Percentiles rank a stretch among this genome's conserved stretches.
Evolutionary conservation across 2,113 vertebrate genomes (phyloP).

Genomic region (Clarias macrocephalus): DNA sequence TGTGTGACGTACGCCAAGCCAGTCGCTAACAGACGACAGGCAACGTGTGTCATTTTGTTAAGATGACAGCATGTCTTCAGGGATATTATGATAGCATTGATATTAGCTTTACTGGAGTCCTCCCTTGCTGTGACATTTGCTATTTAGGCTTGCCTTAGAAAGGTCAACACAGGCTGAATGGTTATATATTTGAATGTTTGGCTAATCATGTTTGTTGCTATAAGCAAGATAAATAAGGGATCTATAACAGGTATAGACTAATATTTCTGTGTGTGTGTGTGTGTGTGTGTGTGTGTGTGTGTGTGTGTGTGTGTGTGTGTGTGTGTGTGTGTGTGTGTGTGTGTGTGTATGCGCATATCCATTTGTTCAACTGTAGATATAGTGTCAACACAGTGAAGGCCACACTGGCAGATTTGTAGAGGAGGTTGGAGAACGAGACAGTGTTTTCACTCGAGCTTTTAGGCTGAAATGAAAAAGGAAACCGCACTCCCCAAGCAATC

Average conservation of each 20-base stretch:
- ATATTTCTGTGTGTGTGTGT: constrained; percentile 13
- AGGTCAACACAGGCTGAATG: constrained; percentile 39
- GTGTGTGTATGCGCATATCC: constrained; percentile 23
- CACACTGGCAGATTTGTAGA: constrained; percentile 54
- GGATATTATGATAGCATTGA: background rate
- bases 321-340: constrained; percentile 11
- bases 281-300: constrained; percentile 18
- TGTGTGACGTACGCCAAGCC: background rate
- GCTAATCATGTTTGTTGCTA: constrained; percentile 61
- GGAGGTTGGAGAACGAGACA: constrained; percentile 42
- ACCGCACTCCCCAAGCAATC: background rate
- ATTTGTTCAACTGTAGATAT: constrained; percentile 2
- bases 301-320: constrained; percentile 24
- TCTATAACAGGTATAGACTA: constrained; percentile 52
- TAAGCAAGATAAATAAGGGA: constrained; percentile 65
- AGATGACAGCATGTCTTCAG: constrained; percentile 1
- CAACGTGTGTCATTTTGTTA: background rate
- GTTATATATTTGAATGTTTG: constrained; percentile 64
- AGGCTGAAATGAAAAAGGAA: constrained; percentile 1
- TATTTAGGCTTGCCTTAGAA: constrained; percentile 30
- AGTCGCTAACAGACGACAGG: background rate
- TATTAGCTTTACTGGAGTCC: constrained; percentile 26
- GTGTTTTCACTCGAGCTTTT: constrained; percentile 19
- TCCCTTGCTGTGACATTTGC: constrained; percentile 45
- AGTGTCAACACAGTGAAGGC: constrained; percentile 50